Percentiles rank a stretch among this genome's conserved stretches.
phyloP scores from a whole-genome alignment of 2,888 invertebrate genomes.

The Gasteruption jaculator region DNA sequence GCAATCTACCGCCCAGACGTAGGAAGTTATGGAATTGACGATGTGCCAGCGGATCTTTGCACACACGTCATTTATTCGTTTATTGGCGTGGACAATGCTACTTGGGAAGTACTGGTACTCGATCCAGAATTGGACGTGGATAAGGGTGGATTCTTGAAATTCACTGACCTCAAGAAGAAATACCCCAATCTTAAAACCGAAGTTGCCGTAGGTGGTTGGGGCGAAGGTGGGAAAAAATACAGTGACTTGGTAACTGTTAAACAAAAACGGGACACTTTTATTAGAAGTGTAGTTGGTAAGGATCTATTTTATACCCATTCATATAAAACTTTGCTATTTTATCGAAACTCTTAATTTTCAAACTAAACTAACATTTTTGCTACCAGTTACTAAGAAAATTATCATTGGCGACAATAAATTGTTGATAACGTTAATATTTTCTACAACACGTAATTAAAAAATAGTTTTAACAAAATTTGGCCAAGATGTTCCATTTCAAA shows the following conservation, averaged over 20 bases:
- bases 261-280: conserved; percentile 65
- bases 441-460: no score
- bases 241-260: conserved; percentile 75
- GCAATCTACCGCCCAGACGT: conserved; percentile 79
- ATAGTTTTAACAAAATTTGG: no score
- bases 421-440: not conserved
- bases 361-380: not conserved
- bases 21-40: conserved; percentile 78
- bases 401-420: not conserved
- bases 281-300: conserved; percentile 71
- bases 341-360: no score
- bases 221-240: conserved; percentile 83
- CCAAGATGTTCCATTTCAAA: no score
- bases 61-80: conserved; percentile 88
- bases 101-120: conserved; percentile 72
- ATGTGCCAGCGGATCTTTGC: conserved; percentile 77
- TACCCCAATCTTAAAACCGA: conserved; percentile 72
- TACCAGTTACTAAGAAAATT: not conserved
- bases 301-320: conserved; percentile 14
- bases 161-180: conserved; percentile 66
- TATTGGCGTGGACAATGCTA: conserved; percentile 76
- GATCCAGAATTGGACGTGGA: conserved; percentile 78
- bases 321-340: not conserved
- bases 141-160: conserved; percentile 73
- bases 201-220: conserved; percentile 88